These are phyloP conservation scores for Pelecanoides urinatrix DNA, from an alignment of 2,113 vertebrate species.

Conservation along the genomic window DNA sequence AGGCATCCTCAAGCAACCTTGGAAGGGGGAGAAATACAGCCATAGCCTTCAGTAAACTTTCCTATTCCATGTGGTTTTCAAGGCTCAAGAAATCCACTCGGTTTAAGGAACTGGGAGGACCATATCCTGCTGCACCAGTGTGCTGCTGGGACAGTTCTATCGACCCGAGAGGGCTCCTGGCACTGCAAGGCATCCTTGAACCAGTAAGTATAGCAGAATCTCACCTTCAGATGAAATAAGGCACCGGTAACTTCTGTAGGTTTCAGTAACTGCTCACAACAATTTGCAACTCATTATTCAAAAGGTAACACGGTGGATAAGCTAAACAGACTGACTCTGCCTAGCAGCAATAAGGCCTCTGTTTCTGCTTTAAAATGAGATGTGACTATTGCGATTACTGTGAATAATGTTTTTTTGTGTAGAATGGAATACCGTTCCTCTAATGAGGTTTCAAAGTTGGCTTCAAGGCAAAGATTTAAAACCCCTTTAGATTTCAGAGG, in stretches of 20 bases:
- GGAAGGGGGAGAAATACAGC: not conserved
- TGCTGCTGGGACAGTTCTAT: not conserved
- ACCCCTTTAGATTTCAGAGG: not conserved
- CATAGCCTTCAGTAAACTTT: not conserved
- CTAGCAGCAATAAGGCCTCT: not conserved
- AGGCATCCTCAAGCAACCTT: not conserved
- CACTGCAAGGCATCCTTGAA: not conserved
- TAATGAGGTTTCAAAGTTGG: not conserved
- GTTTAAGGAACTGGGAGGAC: not conserved
- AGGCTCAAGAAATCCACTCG: not conserved
- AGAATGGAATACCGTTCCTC: not conserved
- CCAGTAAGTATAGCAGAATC: not conserved
- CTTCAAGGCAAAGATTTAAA: not conserved
- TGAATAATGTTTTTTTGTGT: not conserved
- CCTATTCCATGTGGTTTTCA: not conserved
- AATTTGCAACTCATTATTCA: not conserved
- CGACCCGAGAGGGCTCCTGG: accelerated
- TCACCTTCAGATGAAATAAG: not conserved
- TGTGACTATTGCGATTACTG: not conserved
- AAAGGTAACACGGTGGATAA: not conserved
- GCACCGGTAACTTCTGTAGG: not conserved
- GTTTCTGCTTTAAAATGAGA: not conserved
- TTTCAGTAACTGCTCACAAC: not conserved
- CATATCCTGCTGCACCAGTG: accelerated
- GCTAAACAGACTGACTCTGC: not conserved